Evolutionary conservation across 2,113 vertebrate genomes (phyloP).

Genomic region (Alces alces): DNA sequence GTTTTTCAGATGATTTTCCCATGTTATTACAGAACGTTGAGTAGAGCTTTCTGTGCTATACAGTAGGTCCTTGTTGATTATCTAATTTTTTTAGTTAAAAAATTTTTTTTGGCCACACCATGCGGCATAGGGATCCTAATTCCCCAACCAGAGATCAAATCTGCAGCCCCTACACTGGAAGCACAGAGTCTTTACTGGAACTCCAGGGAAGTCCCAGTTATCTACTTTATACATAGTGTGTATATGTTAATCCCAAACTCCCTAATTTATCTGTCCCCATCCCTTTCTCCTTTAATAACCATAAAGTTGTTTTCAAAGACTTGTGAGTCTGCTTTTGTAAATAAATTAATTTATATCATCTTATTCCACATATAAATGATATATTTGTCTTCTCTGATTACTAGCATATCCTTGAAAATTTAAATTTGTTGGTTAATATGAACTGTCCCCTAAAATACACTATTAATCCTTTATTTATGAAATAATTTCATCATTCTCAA

Average conservation of each 20-base stretch:
- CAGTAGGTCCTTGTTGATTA: neutral
- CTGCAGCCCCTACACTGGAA: neutral
- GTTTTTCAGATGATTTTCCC: neutral
- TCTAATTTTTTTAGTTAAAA: neutral
- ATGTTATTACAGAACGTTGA: neutral
- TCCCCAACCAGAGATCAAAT: neutral
- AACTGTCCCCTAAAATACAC: neutral
- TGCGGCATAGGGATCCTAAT: neutral
- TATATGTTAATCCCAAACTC: neutral
- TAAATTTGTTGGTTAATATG: slow-evolving; percentile 23
- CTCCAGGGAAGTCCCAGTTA: neutral
- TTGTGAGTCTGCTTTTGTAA: neutral
- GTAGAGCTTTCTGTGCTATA: neutral
- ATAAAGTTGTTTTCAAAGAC: neutral
- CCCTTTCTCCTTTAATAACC: neutral
- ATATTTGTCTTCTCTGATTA: neutral
- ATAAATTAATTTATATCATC: neutral
- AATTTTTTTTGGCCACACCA: neutral
- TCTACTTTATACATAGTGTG: neutral
- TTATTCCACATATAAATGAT: neutral
- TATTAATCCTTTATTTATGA: neutral
- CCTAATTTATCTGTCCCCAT: neutral
- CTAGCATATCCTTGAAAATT: neutral
- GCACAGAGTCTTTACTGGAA: neutral
- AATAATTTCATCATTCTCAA: slow-evolving; percentile 10